Conservation (phyloP, 2,888 invertebrate species). For the Cryptocephalus primarius region DNA sequence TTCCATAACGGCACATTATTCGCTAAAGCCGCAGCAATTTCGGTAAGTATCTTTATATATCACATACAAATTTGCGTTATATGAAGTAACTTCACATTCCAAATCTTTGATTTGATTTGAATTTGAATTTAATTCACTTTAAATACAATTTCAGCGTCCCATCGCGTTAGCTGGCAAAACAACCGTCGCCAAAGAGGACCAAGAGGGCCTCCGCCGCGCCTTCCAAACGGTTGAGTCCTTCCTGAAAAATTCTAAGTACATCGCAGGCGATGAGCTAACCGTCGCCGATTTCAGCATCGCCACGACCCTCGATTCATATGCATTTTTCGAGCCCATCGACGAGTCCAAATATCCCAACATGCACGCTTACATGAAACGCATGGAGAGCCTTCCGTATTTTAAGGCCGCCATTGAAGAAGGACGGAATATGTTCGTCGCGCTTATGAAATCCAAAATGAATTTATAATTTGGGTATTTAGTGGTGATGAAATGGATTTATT, state of each 20-base stretch:
- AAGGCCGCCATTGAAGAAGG: constrained; percentile 7
- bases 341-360: constrained; percentile 16
- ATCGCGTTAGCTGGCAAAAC: too few species aligned
- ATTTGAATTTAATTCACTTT: too few species aligned
- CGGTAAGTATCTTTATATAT: constrained; percentile 1
- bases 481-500: too few species aligned
- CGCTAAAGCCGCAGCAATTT: constrained; percentile 20
- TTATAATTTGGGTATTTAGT: too few species aligned
- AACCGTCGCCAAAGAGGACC: too few species aligned
- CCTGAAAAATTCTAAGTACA: constrained; percentile 15
- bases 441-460: too few species aligned
- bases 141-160: too few species aligned
- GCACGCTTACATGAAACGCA: constrained; percentile 28
- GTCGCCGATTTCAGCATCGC: constrained; percentile 15
- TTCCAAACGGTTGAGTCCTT: neutral
- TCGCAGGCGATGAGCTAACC: constrained; percentile 17
- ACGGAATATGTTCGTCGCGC: neutral
- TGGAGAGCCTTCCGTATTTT: constrained; percentile 27
- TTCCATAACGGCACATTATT: constrained; percentile 44
- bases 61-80: neutral
- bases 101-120: too few species aligned
- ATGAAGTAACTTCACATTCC: too few species aligned
- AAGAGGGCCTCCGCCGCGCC: constrained; percentile 7
- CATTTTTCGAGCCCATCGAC: constrained; percentile 8
- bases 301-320: neutral